phyloP scores from a whole-genome alignment of 2,113 vertebrate genomes.

The Agelaius phoeniceus region DNA sequence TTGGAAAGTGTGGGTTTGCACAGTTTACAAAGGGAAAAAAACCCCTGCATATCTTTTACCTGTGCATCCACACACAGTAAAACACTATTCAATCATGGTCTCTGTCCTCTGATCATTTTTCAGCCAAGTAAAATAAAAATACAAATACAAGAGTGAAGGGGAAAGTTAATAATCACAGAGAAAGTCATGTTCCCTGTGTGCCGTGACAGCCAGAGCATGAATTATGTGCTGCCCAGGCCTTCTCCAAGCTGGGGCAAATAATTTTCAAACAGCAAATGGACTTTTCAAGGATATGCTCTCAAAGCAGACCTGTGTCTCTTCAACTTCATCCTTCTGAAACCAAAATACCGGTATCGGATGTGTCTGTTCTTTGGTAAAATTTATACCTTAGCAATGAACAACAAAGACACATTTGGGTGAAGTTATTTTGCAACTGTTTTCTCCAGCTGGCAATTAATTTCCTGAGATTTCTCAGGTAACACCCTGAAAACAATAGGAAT shows the following conservation, averaged over 20 bases:
- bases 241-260: not conserved
- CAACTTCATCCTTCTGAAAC: not conserved
- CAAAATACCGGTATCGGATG: not conserved
- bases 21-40: not conserved
- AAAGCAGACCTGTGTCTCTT: not conserved
- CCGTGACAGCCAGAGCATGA: not conserved
- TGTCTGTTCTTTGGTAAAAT: conserved; percentile 31
- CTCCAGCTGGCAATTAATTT: not conserved
- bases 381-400: not conserved
- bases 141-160: not conserved
- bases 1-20: not conserved
- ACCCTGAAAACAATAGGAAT: not conserved
- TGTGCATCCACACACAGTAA: not conserved
- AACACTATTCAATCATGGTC: not conserved
- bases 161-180: not conserved
- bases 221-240: not conserved
- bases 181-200: not conserved
- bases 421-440: conserved; percentile 29
- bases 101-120: not conserved
- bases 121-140: not conserved
- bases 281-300: not conserved
- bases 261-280: not conserved
- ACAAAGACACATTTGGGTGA: not conserved
- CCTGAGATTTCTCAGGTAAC: not conserved
- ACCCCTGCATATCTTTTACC: accelerated